Percentiles rank a stretch among this genome's conserved stretches.
Evolutionary conservation across 2,888 invertebrate genomes (phyloP).

Genomic region (Rotaria magnacalcarata): DNA sequence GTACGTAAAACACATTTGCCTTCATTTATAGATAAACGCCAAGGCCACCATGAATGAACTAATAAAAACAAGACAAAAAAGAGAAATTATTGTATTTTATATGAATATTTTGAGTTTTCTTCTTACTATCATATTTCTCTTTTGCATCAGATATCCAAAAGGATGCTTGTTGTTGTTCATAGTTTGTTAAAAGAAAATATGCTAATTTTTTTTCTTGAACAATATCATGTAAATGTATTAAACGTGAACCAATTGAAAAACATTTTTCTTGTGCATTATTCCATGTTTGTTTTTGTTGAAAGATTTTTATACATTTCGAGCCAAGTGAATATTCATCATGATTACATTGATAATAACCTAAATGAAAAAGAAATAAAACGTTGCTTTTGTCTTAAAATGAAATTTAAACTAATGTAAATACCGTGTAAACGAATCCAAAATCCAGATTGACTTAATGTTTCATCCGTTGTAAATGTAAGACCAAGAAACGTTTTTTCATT

Average conservation of each 20-base stretch:
- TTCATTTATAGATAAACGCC: background rate
- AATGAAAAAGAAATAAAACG: background rate
- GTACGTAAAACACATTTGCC: conserved; percentile 1
- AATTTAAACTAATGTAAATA: background rate
- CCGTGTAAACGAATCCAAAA: conserved; percentile 39
- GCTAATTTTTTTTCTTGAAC: conserved; percentile 34
- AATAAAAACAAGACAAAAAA: too few relatives aligned
- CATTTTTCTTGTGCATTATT: conserved; percentile 39
- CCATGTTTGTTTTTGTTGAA: conserved; percentile 37
- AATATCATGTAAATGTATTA: conserved; percentile 42
- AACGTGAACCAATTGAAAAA: conserved; percentile 35
- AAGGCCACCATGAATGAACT: conserved; percentile 15
- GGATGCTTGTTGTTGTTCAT: background rate
- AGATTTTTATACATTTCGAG: conserved; percentile 39
- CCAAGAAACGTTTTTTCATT: background rate
- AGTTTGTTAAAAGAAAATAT: background rate
- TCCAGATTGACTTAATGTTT: conserved; percentile 40
- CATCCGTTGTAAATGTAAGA: conserved; percentile 44
- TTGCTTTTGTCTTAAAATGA: background rate
- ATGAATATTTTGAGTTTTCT: too few relatives aligned
- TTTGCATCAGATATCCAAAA: conserved; percentile 43
- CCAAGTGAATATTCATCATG: conserved; percentile 7
- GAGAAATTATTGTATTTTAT: too few relatives aligned
- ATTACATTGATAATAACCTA: background rate
- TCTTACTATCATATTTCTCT: too few relatives aligned